phyloP scores from a whole-genome alignment of 1,140 invertebrate genomes.

The Nautilus pompilius region DNA sequence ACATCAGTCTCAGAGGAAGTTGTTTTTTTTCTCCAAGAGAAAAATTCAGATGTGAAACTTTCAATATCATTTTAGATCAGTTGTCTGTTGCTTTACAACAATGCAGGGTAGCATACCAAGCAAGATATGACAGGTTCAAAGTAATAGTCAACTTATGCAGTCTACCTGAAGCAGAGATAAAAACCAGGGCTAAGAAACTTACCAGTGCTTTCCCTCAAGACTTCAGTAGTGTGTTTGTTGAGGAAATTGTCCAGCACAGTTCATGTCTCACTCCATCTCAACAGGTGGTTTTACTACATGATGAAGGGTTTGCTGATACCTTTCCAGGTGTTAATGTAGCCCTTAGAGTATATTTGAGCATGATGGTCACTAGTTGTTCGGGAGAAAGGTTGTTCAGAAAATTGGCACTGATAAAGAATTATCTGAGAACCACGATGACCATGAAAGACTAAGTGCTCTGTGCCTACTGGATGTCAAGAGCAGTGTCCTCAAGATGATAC shows the following conservation, averaged over 20 bases:
- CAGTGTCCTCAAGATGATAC: too few species aligned
- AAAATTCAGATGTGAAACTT: neutral
- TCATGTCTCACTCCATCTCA: too few species aligned
- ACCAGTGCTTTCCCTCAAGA: neutral
- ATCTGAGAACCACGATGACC: too few species aligned
- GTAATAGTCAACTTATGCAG: neutral
- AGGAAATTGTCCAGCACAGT: too few species aligned
- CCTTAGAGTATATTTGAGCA: too few species aligned
- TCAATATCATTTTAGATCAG: conserved; percentile 3
- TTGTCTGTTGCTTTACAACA: neutral
- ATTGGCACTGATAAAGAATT: too few species aligned
- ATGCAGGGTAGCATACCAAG: neutral
- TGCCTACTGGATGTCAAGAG: too few species aligned
- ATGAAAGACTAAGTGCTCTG: too few species aligned
- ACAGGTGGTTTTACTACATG: neutral
- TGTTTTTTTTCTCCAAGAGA: neutral
- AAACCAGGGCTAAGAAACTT: neutral
- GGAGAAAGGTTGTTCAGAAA: too few species aligned
- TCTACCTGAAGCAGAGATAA: neutral
- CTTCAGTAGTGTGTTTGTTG: neutral
- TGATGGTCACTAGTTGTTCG: too few species aligned
- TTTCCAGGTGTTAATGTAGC: too few species aligned
- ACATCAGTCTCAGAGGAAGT: neutral
- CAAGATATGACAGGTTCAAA: neutral
- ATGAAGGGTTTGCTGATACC: too few species aligned